A percentile compares a stretch with the other conserved stretches of the same genome.
Conservation (phyloP, 2,113 vertebrate genomes). For the Burhinus oedicnemus region DNA sequence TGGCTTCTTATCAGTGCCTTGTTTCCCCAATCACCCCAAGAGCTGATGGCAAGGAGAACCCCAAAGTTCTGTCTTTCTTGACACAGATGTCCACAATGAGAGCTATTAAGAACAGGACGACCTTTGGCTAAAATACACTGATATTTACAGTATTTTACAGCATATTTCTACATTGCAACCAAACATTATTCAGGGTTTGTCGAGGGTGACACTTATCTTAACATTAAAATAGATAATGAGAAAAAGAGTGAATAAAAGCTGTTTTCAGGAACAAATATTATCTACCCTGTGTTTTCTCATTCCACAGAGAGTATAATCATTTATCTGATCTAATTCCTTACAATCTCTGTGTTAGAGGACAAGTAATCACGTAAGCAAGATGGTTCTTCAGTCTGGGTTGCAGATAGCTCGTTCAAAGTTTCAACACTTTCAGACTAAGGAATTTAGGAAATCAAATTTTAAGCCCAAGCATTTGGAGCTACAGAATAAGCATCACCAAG, state of each 20-base stretch:
- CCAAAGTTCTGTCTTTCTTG: background rate
- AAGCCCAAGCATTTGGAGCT: background rate
- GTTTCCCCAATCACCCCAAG: background rate
- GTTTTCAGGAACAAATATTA: background rate
- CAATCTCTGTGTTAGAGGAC: background rate
- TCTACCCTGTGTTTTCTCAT: background rate
- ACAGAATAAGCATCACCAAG: background rate
- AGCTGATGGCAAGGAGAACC: background rate
- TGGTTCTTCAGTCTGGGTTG: background rate
- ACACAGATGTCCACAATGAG: background rate
- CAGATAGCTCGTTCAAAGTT: background rate
- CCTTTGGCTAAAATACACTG: background rate
- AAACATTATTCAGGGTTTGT: background rate
- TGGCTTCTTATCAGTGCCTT: background rate
- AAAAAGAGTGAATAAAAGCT: background rate
- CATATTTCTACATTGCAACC: background rate
- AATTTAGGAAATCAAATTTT: background rate
- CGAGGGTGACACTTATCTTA: background rate
- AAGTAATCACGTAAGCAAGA: background rate
- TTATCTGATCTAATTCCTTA: constrained; percentile 1
- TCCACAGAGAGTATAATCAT: background rate
- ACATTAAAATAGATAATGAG: background rate
- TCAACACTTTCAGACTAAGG: background rate
- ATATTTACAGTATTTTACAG: background rate
- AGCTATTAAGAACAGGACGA: background rate